Evolutionary conservation across 2,888 invertebrate genomes (phyloP).

Genomic region (Epsilonema sp.): DNA sequence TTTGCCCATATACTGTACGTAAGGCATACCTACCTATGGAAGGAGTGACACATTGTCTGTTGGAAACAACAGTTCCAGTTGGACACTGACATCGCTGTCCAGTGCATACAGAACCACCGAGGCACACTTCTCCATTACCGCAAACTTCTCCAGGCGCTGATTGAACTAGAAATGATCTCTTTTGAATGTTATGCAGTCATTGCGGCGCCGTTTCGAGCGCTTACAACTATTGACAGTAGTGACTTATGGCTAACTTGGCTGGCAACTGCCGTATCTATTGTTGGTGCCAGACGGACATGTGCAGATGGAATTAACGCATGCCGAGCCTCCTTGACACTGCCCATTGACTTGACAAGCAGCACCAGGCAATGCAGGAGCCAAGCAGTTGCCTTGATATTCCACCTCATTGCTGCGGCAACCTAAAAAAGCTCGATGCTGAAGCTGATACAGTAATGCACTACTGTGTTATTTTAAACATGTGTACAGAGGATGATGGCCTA

Average conservation of each 20-base stretch:
- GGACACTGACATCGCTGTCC: background rate
- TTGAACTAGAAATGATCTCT: conserved; percentile 10
- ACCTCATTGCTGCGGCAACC: conserved; percentile 21
- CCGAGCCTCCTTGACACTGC: conserved; percentile 16
- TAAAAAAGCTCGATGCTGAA: too few species aligned
- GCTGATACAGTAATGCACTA: too few species aligned
- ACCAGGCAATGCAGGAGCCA: conserved; percentile 19
- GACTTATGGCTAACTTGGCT: background rate
- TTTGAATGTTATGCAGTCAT: too few species aligned
- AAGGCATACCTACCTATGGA: conserved; percentile 19
- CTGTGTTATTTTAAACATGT: too few species aligned
- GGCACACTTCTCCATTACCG: conserved; percentile 12
- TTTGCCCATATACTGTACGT: too few species aligned
- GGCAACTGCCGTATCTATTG: background rate
- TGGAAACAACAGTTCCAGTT: conserved; percentile 12
- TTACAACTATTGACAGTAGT: too few species aligned
- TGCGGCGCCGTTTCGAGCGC: too few species aligned
- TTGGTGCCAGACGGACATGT: conserved; percentile 6
- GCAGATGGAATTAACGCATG: conserved; percentile 5
- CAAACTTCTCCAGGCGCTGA: conserved; percentile 14
- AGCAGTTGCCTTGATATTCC: conserved; percentile 21
- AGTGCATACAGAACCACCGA: conserved; percentile 5
- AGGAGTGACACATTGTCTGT: conserved; percentile 22
- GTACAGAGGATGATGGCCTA: too few species aligned
- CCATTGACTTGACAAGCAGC: conserved; percentile 20